Percentiles rank a stretch among this genome's conserved stretches.
These are phyloP conservation scores for Serrognathus titanus DNA, from an alignment of 2,888 invertebrate species.

Conservation along the genomic window DNA sequence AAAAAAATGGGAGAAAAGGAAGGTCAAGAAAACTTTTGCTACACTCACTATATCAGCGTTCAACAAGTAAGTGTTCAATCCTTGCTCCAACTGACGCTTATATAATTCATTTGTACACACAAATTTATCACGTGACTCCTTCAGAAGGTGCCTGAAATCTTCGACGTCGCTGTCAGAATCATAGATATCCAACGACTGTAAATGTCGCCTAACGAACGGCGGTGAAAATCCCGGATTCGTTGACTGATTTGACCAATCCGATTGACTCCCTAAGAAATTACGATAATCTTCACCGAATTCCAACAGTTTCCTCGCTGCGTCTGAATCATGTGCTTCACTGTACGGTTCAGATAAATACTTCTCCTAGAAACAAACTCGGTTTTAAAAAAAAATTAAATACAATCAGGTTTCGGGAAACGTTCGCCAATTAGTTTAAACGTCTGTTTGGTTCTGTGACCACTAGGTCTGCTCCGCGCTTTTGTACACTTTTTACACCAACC, in stretches of 20 bases:
- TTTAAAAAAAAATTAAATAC: too few relatives aligned
- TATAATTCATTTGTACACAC: slow-evolving; percentile 41
- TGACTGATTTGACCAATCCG: slow-evolving; percentile 79
- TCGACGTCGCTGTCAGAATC: slow-evolving; percentile 46
- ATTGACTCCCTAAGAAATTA: slow-evolving; percentile 84
- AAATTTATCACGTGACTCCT: slow-evolving; percentile 42
- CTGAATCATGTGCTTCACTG: slow-evolving; percentile 82
- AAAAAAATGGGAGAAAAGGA: slow-evolving; percentile 9
- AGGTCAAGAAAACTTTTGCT: neutral
- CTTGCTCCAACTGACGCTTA: slow-evolving; percentile 40
- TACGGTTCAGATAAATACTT: slow-evolving; percentile 89
- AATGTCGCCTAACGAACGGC: slow-evolving; percentile 41
- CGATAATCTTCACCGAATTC: slow-evolving; percentile 91
- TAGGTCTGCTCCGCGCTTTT: too few relatives aligned
- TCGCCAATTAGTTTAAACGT: too few relatives aligned
- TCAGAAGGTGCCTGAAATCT: slow-evolving; percentile 42
- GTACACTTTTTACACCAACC: too few relatives aligned
- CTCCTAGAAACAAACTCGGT: slow-evolving; percentile 59
- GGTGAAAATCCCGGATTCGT: slow-evolving; percentile 56
- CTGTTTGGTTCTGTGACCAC: too few relatives aligned
- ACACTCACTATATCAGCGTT: slow-evolving; percentile 45
- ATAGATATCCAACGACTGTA: slow-evolving; percentile 29
- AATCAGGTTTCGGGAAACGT: too few relatives aligned
- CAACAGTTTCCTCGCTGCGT: slow-evolving; percentile 74
- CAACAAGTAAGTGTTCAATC: slow-evolving; percentile 38